A percentile compares a stretch with the other conserved stretches of the same genome.
Conservation (phyloP, 2,888 invertebrate genomes). For the Pegoplata infirma region DNA sequence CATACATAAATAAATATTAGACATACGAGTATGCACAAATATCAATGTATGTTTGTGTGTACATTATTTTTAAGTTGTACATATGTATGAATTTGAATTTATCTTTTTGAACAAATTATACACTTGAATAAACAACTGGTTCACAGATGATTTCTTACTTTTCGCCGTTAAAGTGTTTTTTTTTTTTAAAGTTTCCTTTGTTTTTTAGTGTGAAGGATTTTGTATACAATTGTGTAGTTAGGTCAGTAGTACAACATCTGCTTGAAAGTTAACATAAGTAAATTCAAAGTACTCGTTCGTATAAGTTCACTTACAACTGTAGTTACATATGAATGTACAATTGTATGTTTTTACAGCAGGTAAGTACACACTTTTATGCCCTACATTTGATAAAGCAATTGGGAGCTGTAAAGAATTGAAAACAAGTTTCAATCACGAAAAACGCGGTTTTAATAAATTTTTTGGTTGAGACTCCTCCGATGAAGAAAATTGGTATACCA, state of each 20-base stretch:
- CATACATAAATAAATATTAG: too few species aligned
- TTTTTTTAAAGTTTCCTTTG: conserved; percentile 16
- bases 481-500: too few species aligned
- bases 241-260: conserved; percentile 69
- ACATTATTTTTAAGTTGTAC: too few species aligned
- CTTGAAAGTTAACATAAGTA: conserved; percentile 40
- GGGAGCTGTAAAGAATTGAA: too few species aligned
- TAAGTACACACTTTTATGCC: neutral
- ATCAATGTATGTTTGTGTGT: too few species aligned
- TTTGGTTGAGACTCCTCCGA: too few species aligned
- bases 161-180: neutral
- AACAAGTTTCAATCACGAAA: too few species aligned
- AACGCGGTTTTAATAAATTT: too few species aligned
- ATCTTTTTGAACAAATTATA: neutral
- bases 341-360: neutral
- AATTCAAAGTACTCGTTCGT: conserved; percentile 13
- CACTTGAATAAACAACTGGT: conserved; percentile 45
- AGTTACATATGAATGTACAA: neutral
- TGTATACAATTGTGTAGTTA: conserved; percentile 49
- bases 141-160: conserved; percentile 41
- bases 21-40: too few species aligned
- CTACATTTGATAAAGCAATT: too few species aligned
- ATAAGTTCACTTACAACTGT: neutral
- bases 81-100: too few species aligned
- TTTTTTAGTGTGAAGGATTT: conserved; percentile 34